Percentiles rank a stretch among this genome's conserved stretches.
These are phyloP conservation scores for roundworm (Caenorhabditis elegans) DNA, from an alignment of 1,140 invertebrate genomes.

Conservation along the genomic window WBcel235 BX284603.4:7245001-7245500, in stretches of 20 bases:
- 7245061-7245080: conserved; percentile 18
- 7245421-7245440: neutral
- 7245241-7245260: no score
- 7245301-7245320: neutral
- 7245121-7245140: conserved; percentile 20
- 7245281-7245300: conserved; percentile 1
- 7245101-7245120: neutral
- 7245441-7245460: no score
- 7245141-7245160: neutral
- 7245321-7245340: conserved; percentile 1
- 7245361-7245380: neutral
- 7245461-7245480: no score
- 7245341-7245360: neutral
- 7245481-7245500: no score
- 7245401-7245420: conserved; percentile 9
- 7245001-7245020: neutral
- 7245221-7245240: no score
- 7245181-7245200: no score
- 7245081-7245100: neutral
- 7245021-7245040: neutral
- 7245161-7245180: no score
- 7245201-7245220: no score
- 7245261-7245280: neutral
- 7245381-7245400: conserved; percentile 13
- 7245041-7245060: conserved; percentile 10